Evolutionary conservation across 2,113 vertebrate species (phyloP).

Genomic region (Rhodinocichla rosea): DNA sequence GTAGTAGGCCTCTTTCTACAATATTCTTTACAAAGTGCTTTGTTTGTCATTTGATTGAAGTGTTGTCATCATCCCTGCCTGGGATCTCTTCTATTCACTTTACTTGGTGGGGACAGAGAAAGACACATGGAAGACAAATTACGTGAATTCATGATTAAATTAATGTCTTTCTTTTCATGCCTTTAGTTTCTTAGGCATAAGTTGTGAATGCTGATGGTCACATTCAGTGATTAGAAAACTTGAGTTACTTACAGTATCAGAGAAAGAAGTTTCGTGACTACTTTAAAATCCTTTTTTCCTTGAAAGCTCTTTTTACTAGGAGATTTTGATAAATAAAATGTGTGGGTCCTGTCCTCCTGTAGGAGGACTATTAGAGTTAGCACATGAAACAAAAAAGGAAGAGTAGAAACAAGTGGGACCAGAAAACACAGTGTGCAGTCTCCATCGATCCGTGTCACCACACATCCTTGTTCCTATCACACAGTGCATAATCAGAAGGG

Average conservation of each 20-base stretch:
- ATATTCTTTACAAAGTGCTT: background rate
- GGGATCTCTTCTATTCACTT: background rate
- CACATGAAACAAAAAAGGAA: constrained; percentile 21
- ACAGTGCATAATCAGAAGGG: constrained; percentile 60
- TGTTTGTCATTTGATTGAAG: background rate
- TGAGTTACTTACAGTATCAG: background rate
- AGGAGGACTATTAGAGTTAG: background rate
- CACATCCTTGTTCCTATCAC: constrained; percentile 36
- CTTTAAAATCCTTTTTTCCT: background rate
- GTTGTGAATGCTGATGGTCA: background rate
- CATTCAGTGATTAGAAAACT: background rate
- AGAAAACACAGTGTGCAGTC: constrained; percentile 32
- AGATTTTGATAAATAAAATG: background rate
- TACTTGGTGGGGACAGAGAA: background rate
- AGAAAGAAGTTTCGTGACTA: background rate
- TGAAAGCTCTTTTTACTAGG: background rate
- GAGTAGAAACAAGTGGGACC: constrained; percentile 13
- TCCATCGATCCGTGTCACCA: constrained; percentile 35
- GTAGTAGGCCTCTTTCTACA: constrained; percentile 12
- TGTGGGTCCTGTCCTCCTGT: background rate
- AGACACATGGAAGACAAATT: background rate
- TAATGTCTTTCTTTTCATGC: background rate
- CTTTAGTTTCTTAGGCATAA: background rate
- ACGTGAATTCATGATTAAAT: background rate
- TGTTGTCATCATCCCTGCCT: background rate